Conservation (phyloP, 2,888 invertebrate genomes). For the Drosophila affinis region DNA sequence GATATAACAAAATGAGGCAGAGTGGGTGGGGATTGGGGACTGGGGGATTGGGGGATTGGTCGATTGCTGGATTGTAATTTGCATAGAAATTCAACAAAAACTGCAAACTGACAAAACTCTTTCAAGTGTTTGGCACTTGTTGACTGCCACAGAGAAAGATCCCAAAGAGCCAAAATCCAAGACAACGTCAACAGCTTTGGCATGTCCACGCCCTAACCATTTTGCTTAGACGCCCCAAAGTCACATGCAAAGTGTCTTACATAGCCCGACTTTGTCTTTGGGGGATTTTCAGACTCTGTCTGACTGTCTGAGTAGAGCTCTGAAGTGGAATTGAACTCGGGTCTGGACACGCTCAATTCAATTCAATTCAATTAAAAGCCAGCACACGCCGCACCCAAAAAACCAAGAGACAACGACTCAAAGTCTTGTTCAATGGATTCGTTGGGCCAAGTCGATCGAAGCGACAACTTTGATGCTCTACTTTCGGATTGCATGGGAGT, state of each 20-base stretch:
- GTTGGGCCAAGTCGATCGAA: background rate
- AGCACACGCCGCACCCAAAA: conserved; percentile 53
- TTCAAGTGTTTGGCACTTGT: conserved; percentile 59
- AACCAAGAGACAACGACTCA: conserved; percentile 1
- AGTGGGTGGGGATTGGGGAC: conserved; percentile 6
- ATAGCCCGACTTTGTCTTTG: background rate
- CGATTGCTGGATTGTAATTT: conserved; percentile 20
- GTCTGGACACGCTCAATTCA: conserved; percentile 58
- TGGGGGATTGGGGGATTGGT: background rate
- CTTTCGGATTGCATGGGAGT: background rate
- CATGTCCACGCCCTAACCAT: conserved; percentile 52
- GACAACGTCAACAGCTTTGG: conserved; percentile 38
- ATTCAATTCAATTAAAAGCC: conserved; percentile 60
- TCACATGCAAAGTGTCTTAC: conserved; percentile 43
- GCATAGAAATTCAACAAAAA: conserved; percentile 25
- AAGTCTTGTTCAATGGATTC: conserved; percentile 4
- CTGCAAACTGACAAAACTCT: conserved; percentile 24
- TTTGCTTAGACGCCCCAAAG: conserved; percentile 37
- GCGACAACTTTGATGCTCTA: background rate
- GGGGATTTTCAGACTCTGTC: conserved; percentile 10
- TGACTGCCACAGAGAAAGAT: conserved; percentile 43
- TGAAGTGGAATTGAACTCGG: conserved; percentile 38
- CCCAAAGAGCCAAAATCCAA: conserved; percentile 34
- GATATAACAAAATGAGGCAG: conserved; percentile 32
- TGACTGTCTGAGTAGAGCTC: conserved; percentile 7